phyloP scores from a whole-genome alignment of 2,797 vertebrate species.

The Petrocephalus sullivani region DNA sequence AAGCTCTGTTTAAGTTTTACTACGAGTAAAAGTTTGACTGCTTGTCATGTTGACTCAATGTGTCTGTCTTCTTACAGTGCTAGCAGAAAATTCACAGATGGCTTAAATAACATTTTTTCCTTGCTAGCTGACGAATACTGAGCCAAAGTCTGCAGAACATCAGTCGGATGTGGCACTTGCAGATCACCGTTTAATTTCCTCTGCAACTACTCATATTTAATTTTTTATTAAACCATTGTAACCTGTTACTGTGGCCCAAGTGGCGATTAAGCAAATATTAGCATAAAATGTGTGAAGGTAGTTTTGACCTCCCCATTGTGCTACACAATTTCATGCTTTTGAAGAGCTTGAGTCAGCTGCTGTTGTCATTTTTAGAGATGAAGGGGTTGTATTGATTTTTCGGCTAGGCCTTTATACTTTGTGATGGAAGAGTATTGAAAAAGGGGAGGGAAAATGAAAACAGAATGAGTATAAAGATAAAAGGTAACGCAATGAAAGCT shows the following conservation, averaged over 20 bases:
- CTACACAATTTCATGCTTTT: background rate
- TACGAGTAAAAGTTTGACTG: background rate
- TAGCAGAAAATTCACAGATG: background rate
- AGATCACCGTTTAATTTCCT: background rate
- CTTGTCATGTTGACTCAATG: background rate
- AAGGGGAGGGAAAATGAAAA: background rate
- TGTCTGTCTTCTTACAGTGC: background rate
- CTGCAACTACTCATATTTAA: background rate
- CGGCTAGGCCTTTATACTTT: background rate
- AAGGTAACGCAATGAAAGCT: background rate
- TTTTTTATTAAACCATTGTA: background rate
- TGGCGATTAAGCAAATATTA: background rate
- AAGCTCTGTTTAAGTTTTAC: conserved; percentile 7
- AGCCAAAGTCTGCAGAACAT: background rate
- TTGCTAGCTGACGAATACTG: background rate
- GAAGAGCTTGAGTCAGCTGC: background rate
- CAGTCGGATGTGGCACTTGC: background rate
- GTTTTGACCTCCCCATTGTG: background rate
- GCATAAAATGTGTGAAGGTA: background rate
- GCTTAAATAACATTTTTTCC: background rate
- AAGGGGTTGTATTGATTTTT: background rate
- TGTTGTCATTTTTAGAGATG: background rate
- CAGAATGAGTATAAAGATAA: background rate
- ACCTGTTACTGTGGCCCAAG: background rate
- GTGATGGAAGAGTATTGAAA: background rate